Evolutionary conservation across 2,797 vertebrate species (phyloP).

Genomic region (Catamblyrhynchus diadema): DNA sequence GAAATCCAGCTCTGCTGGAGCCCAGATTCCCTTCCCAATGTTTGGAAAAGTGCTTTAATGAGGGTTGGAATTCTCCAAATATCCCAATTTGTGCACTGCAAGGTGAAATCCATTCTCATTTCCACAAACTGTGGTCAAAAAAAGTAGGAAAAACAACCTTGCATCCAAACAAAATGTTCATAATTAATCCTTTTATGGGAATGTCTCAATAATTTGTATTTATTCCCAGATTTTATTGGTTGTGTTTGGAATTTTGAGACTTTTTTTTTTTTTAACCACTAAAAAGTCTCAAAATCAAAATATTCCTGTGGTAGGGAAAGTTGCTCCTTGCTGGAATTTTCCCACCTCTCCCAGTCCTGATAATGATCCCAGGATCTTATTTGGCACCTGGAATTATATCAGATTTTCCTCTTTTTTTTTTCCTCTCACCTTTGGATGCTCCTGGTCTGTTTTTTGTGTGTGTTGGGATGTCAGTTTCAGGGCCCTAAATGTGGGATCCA

Average conservation of each 20-base stretch:
- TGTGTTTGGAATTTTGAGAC: not conserved
- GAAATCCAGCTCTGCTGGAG: not conserved
- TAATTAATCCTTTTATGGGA: not conserved
- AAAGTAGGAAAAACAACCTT: accelerated
- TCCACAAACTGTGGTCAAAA: not conserved
- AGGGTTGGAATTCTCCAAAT: not conserved
- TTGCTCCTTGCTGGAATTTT: not conserved
- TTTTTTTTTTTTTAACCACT: not conserved
- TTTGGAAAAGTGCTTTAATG: not conserved
- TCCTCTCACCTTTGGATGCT: not conserved
- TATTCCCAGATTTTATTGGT: not conserved
- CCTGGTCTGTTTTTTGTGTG: accelerated
- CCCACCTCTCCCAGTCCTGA: not conserved
- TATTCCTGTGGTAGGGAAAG: not conserved
- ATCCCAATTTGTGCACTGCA: not conserved
- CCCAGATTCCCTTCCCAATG: not conserved
- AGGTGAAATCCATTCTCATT: not conserved
- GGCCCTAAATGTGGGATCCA: not conserved
- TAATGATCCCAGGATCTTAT: not conserved
- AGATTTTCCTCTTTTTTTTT: not conserved
- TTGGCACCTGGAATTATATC: not conserved
- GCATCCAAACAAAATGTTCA: not conserved
- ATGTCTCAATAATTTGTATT: not conserved
- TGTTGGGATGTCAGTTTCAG: not conserved
- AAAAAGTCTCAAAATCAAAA: not conserved